Evolutionary conservation across 2,113 vertebrate species (phyloP).

Genomic region (Oryzias melastigma): DNA sequence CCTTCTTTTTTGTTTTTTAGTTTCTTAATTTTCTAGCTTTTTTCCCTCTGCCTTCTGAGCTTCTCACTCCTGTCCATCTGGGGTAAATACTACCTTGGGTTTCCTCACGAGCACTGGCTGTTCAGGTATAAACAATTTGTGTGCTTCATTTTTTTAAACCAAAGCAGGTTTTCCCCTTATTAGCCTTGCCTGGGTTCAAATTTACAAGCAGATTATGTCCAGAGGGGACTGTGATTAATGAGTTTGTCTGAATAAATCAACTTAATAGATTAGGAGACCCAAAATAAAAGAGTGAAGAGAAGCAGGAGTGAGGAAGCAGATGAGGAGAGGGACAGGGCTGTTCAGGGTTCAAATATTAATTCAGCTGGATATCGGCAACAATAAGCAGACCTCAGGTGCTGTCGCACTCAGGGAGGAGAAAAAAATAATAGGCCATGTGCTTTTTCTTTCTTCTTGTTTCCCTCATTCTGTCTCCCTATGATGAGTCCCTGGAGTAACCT

Average conservation of each 20-base stretch:
- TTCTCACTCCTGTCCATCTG: constrained; percentile 52
- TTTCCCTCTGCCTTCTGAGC: constrained; percentile 3
- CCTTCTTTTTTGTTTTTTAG: constrained; percentile 23
- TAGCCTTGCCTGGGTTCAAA: constrained; percentile 46
- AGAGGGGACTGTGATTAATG: constrained; percentile 77
- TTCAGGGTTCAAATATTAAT: constrained; percentile 83
- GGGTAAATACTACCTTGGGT: constrained; percentile 63
- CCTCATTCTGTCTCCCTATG: constrained; percentile 56
- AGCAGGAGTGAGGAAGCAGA: constrained; percentile 7
- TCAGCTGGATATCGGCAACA: constrained; percentile 80
- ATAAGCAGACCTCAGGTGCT: constrained; percentile 67
- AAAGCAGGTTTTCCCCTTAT: constrained; percentile 5
- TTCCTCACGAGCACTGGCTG: constrained; percentile 41
- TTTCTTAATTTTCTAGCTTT: constrained; percentile 11
- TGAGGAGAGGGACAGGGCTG: constrained; percentile 64
- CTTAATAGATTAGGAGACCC: constrained; percentile 79
- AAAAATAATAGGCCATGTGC: constrained; percentile 33
- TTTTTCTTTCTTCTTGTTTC: constrained; percentile 44
- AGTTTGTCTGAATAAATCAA: constrained; percentile 80
- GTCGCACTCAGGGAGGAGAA: constrained; percentile 52
- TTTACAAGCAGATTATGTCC: constrained; percentile 69
- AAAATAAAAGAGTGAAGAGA: constrained; percentile 15
- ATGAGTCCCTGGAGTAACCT: constrained; percentile 51
- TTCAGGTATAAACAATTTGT: constrained; percentile 55
- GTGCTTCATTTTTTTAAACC: constrained; percentile 27